Evolutionary conservation across 2,888 invertebrate species (phyloP), one percentile per base, ranked within the genome.

Genomic region (Arge pagana): DNA sequence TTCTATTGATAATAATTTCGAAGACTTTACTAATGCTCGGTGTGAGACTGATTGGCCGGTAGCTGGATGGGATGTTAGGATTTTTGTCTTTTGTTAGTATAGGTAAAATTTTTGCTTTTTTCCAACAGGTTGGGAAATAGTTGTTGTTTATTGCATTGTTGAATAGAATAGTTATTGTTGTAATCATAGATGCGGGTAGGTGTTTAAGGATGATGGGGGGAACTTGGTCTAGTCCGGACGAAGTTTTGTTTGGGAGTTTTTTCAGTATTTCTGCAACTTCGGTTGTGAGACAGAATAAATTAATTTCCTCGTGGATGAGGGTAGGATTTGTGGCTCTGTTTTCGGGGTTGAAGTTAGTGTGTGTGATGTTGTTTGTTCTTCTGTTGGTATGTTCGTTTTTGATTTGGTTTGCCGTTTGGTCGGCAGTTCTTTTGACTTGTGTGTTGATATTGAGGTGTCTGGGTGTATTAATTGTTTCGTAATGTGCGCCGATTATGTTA

Each of bases 11-110:
- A 2, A 55, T 33, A 8, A 21, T 43, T 26, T 57, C 52, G 31
- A 51, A 43, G 3, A 59, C 39, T 36, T 50, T 51, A 26, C 51
- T 48, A 23, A 57, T 24, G 21, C 43, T 16, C 15, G 54, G 54
- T 7, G 55, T 49, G 3, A 63, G 43, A 18, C 62, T 60, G n/a
- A 62, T 62, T 5, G 58, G 59, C 1, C 54, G 11, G 16, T 62
- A 59, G 33, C 54, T 59, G 1, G 53, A 7, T 1, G 56, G 48
- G 10, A 51, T 33, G 1, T 40, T 18, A 2, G 42, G 33, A 3
- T 33, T 15, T 45, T 62, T 59, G 2, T 37, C 48, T 33, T 50
- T 53, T 49, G 58, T 60, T 0, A 26, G 26, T 1, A 61, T 53
- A 2, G 60, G 57, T 0, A 59, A 11, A 5, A 56, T 28, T 39